These are phyloP conservation scores for Oncorhynchus gorbuscha DNA, from an alignment of 2,113 vertebrate species.

Conservation along the genomic window DNA sequence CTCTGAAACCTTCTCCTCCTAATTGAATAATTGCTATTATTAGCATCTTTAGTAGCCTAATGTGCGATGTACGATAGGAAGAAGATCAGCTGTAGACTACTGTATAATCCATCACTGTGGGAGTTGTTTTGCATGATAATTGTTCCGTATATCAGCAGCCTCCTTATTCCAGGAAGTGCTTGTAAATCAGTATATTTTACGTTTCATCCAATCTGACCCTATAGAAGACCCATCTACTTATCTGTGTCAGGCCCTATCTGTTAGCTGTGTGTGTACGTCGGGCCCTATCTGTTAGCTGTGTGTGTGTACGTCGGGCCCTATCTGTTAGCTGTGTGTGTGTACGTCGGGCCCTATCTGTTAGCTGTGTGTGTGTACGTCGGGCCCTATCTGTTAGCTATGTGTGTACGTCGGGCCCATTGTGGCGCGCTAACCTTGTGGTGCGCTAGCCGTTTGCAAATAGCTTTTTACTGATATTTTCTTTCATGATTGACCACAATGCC, in stretches of 20 bases:
- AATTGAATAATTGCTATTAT: constrained; percentile 63
- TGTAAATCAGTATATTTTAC: background rate
- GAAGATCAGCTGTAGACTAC: background rate
- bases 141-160: background rate
- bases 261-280: too few species aligned
- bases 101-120: background rate
- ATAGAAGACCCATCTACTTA: too few species aligned
- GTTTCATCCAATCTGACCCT: background rate
- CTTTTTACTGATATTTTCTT: background rate
- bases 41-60: constrained; percentile 38
- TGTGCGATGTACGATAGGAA: constrained; percentile 4
- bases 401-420: too few species aligned
- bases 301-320: too few species aligned
- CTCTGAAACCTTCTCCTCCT: constrained; percentile 8
- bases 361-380: background rate
- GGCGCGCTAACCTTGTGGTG: too few species aligned
- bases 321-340: too few species aligned
- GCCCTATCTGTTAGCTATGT: too few species aligned
- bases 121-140: background rate
- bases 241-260: too few species aligned
- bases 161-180: background rate
- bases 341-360: too few species aligned
- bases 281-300: too few species aligned
- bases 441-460: background rate
- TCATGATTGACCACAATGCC: background rate